Percentiles rank a stretch among this genome's conserved stretches.
These are phyloP conservation scores for Mongoloraphidia duomilia DNA, from an alignment of 2,888 invertebrate species.

Conservation along the genomic window DNA sequence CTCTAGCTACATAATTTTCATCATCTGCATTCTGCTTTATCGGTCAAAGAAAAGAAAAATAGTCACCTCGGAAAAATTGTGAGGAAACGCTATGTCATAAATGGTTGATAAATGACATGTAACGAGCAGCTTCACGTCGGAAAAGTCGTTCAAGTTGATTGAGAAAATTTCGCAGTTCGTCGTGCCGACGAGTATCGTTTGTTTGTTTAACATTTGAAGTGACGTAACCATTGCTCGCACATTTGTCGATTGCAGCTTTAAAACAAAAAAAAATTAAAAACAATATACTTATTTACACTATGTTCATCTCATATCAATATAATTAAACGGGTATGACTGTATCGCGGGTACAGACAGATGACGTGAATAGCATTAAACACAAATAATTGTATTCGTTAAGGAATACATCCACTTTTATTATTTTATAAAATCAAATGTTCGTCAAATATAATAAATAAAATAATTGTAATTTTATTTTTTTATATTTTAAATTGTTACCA, in stretches of 20 bases:
- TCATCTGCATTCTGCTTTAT: too few relatives aligned
- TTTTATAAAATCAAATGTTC: too few relatives aligned
- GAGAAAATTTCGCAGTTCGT: slow-evolving; percentile 66
- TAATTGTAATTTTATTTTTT: too few relatives aligned
- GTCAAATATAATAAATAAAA: too few relatives aligned
- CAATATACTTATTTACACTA: background rate
- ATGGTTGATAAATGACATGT: slow-evolving; percentile 74
- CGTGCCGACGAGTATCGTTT: slow-evolving; percentile 61
- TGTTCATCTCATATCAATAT: too few relatives aligned
- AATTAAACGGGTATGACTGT: too few relatives aligned
- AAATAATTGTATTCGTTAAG: too few relatives aligned
- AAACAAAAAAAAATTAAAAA: background rate
- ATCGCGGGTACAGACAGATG: too few relatives aligned
- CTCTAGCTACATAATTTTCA: too few relatives aligned
- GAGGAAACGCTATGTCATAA: slow-evolving; percentile 70
- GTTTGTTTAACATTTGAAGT: slow-evolving; percentile 43
- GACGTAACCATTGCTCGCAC: slow-evolving; percentile 61
- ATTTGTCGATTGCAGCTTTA: slow-evolving; percentile 39
- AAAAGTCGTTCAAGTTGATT: slow-evolving; percentile 51
- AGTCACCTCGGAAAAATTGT: slow-evolving; percentile 14
- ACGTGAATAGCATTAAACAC: too few relatives aligned
- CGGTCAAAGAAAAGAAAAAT: background rate
- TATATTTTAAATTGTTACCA: too few relatives aligned
- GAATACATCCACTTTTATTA: too few relatives aligned
- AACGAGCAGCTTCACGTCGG: slow-evolving; percentile 46